Evolutionary conservation across 2,797 vertebrate species (phyloP).

Genomic region (Protonibea diacanthus): DNA sequence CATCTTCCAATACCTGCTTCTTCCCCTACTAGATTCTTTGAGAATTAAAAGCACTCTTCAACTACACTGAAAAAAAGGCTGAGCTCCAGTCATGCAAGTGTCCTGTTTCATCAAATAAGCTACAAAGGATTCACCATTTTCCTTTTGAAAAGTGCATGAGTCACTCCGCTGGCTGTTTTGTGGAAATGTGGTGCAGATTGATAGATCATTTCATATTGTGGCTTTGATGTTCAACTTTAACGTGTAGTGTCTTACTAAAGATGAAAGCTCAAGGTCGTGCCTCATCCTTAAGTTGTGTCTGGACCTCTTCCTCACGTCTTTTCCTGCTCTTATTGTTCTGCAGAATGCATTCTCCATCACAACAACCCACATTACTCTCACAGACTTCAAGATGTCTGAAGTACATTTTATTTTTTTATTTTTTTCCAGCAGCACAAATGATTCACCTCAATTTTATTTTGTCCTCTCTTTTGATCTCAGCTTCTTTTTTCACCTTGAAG

Average conservation of each 20-base stretch:
- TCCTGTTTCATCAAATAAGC: conserved; percentile 12
- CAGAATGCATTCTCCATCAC: conserved; percentile 18
- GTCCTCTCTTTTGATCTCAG: not conserved
- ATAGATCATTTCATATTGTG: conserved; percentile 41
- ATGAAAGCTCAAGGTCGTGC: conserved; percentile 49
- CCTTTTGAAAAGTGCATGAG: conserved; percentile 10
- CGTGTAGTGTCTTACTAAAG: conserved; percentile 24
- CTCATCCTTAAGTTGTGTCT: conserved; percentile 11
- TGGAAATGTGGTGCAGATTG: conserved; percentile 3
- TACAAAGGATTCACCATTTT: conserved; percentile 19
- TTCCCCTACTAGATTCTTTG: not conserved
- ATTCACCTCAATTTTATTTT: not conserved
- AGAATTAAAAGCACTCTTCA: not conserved
- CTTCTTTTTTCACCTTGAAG: conserved; percentile 13
- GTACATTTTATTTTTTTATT: not conserved
- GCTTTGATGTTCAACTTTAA: conserved; percentile 52
- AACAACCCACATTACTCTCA: conserved; percentile 22
- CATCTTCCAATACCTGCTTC: not conserved
- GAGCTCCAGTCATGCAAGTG: not conserved
- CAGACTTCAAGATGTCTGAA: conserved; percentile 37
- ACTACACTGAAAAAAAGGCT: not conserved
- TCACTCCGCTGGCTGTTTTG: conserved; percentile 11
- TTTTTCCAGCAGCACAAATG: conserved; percentile 6
- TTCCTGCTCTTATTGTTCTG: conserved; percentile 18
- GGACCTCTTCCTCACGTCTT: not conserved